Percentiles rank a stretch among this genome's conserved stretches.
phyloP scores from a whole-genome alignment of 1,140 invertebrate genomes.

The Drosophila funebris region DNA sequence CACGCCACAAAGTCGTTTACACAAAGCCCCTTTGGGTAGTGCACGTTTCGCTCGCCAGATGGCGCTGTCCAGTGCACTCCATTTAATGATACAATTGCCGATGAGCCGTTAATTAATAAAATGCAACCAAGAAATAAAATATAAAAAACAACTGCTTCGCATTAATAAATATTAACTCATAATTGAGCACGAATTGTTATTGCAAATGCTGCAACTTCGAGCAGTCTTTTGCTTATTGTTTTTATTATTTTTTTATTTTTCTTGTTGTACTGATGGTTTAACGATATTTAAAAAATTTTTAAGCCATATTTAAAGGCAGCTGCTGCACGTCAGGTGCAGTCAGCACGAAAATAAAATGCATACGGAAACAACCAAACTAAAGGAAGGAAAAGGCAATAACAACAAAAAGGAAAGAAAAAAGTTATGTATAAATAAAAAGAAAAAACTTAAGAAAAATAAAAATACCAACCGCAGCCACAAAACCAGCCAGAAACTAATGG shows the following conservation, averaged over 20 bases:
- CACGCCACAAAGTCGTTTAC: slow-evolving; percentile 69
- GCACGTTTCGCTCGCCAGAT: slow-evolving; percentile 52
- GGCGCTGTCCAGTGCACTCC: slow-evolving; percentile 30
- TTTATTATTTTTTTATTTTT: slow-evolving; percentile 9
- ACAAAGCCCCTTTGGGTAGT: slow-evolving; percentile 22
- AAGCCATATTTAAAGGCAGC: slow-evolving; percentile 56
- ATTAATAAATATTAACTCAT: slow-evolving; percentile 80
- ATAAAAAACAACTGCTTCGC: slow-evolving; percentile 36
- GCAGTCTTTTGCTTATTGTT: neutral
- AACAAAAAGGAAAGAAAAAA: slow-evolving; percentile 22
- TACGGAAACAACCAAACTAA: slow-evolving; percentile 59
- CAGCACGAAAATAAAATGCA: slow-evolving; percentile 62
- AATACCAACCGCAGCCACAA: slow-evolving; percentile 48
- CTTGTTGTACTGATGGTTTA: slow-evolving; percentile 26
- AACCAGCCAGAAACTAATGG: slow-evolving; percentile 71
- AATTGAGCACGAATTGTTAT: slow-evolving; percentile 57
- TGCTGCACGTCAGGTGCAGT: slow-evolving; percentile 47
- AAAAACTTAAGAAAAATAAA: slow-evolving; percentile 17
- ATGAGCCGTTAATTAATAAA: slow-evolving; percentile 55
- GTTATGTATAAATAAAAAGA: neutral
- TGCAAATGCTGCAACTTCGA: slow-evolving; percentile 9
- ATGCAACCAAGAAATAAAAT: slow-evolving; percentile 39
- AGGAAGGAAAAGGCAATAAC: slow-evolving; percentile 47
- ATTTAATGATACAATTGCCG: slow-evolving; percentile 43
- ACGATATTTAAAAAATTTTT: slow-evolving; percentile 59